Evolutionary conservation across 2,888 invertebrate species (phyloP).

Genomic region (Rutpela maculata): DNA sequence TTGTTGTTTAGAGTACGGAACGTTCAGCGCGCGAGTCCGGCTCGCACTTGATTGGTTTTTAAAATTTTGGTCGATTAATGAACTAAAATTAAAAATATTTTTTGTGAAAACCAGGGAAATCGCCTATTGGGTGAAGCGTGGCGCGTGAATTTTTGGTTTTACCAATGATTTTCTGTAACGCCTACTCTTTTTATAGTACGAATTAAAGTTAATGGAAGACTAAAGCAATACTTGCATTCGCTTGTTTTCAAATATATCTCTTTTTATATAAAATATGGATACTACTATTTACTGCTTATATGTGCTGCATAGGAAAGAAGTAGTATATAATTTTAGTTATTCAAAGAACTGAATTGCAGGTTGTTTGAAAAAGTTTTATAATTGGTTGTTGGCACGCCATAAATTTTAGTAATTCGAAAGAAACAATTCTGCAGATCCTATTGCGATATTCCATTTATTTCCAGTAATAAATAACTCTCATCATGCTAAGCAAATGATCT

Average conservation of each 20-base stretch:
- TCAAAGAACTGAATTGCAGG: conserved; percentile 38
- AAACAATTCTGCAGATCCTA: conserved; percentile 31
- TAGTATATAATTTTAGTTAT: conserved; percentile 47
- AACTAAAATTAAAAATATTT: too few relatives aligned
- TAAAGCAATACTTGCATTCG: not conserved
- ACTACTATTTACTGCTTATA: conserved; percentile 17
- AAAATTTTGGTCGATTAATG: too few relatives aligned
- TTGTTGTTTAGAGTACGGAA: too few relatives aligned
- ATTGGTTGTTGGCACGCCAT: conserved; percentile 55
- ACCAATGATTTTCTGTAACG: too few relatives aligned
- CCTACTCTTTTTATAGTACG: too few relatives aligned
- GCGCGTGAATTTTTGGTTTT: too few relatives aligned
- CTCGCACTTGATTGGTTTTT: too few relatives aligned
- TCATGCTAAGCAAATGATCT: conserved; percentile 46
- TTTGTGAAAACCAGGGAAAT: too few relatives aligned
- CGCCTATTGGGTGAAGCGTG: too few relatives aligned
- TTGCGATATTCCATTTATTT: conserved; percentile 48
- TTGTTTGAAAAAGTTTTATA: conserved; percentile 45
- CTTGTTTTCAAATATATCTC: not conserved
- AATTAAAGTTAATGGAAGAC: too few relatives aligned
- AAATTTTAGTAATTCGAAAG: conserved; percentile 52
- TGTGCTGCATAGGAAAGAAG: conserved; percentile 33
- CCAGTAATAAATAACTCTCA: conserved; percentile 49
- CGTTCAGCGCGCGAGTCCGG: too few relatives aligned
- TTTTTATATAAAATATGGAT: not conserved